Percentiles rank a stretch among this genome's conserved stretches.
Conservation (phyloP, 1,140 invertebrate genomes). For the Solenopsis invicta region DNA sequence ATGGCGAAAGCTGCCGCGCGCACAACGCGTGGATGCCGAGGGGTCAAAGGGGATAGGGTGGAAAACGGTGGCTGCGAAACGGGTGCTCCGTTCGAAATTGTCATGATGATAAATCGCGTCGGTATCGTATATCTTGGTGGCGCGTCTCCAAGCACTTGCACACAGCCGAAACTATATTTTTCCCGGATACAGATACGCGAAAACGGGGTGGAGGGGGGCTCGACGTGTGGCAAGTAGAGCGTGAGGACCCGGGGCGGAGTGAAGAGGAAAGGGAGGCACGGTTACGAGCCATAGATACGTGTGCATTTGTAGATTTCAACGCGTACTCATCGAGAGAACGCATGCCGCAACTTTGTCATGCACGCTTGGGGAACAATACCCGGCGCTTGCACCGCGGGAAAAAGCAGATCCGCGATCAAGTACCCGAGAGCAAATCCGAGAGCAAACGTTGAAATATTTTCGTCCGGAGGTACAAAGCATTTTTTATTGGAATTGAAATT, state of each 20-base stretch:
- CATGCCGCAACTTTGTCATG: conserved; percentile 62
- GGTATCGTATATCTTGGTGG: conserved; percentile 69
- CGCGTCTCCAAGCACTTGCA: conserved; percentile 67
- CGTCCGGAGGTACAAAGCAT: background rate
- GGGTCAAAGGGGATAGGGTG: background rate
- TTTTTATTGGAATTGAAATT: conserved; percentile 24
- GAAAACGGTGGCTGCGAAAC: conserved; percentile 49
- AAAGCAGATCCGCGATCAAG: conserved; percentile 41
- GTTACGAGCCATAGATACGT: conserved; percentile 11
- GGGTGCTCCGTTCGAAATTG: conserved; percentile 70
- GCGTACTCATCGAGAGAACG: conserved; percentile 57
- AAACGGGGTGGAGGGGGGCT: conserved; percentile 27
- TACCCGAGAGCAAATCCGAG: conserved; percentile 35
- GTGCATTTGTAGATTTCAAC: conserved; percentile 57
- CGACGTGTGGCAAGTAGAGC: conserved; percentile 51
- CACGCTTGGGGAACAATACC: conserved; percentile 46
- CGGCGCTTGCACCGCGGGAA: conserved; percentile 21
- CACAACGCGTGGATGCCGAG: background rate
- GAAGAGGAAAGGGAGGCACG: background rate
- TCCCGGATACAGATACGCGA: conserved; percentile 54
- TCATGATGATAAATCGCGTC: conserved; percentile 75
- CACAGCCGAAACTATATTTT: conserved; percentile 62
- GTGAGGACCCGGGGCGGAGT: background rate
- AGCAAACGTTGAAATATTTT: conserved; percentile 47
- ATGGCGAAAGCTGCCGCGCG: conserved; percentile 20